Percentiles rank a stretch among this genome's conserved stretches.
Conservation (phyloP, 2,797 vertebrate genomes). For the Melanotaenia pygmaea region DNA sequence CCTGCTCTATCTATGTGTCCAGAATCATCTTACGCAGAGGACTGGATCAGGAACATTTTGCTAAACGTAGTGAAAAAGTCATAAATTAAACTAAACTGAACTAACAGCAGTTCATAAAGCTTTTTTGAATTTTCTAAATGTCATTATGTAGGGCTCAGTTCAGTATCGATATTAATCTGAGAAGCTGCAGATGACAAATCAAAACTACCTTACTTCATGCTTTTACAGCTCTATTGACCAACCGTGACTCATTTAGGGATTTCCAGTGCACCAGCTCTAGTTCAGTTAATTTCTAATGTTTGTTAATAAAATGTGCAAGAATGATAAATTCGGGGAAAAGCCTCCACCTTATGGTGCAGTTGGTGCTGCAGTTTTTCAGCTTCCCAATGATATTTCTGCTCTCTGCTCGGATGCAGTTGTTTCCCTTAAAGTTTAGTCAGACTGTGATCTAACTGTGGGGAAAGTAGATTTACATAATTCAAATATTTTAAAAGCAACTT, state of each 20-base stretch:
- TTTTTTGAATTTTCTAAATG: neutral
- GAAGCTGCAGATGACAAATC: neutral
- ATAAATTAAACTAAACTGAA: neutral
- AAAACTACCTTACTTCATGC: neutral
- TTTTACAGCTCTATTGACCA: neutral
- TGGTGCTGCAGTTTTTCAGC: neutral
- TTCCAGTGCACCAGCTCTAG: neutral
- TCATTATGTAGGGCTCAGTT: neutral
- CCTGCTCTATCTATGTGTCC: slow-evolving; percentile 17
- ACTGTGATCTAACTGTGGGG: neutral
- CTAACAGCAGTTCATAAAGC: neutral
- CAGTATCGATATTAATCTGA: neutral
- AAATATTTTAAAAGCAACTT: neutral
- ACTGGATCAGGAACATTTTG: slow-evolving; percentile 5
- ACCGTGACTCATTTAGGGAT: neutral
- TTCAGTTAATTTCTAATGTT: neutral
- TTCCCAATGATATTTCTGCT: neutral
- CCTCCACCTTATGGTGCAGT: too few species aligned
- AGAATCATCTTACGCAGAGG: slow-evolving; percentile 28
- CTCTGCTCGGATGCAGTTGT: too few species aligned
- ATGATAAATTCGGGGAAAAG: too few species aligned
- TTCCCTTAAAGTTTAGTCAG: neutral
- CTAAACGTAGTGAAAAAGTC: slow-evolving; percentile 18
- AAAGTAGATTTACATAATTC: neutral
- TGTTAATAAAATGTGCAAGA: too few species aligned